Conservation (phyloP, 2,888 invertebrate genomes). For the Cryptocephalus primarius region DNA sequence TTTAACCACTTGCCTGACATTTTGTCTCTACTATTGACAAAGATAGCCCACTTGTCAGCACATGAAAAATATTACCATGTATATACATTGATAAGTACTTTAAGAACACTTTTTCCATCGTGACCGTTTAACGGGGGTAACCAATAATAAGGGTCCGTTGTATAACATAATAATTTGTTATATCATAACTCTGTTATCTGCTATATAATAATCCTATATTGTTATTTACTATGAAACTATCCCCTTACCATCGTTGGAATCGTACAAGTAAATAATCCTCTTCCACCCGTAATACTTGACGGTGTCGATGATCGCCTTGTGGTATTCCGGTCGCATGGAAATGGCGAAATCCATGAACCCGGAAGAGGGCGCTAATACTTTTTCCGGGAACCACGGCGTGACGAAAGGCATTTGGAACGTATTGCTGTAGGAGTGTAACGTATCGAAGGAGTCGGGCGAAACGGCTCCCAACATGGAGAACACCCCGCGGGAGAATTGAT, state of each 20-base stretch:
- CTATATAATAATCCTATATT: background rate
- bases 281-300: slow-evolving; percentile 88
- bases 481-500: slow-evolving; percentile 80
- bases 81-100: too few species aligned
- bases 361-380: slow-evolving; percentile 75
- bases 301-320: slow-evolving; percentile 89
- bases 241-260: slow-evolving; percentile 78
- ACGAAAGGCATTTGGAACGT: slow-evolving; percentile 93
- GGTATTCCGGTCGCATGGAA: slow-evolving; percentile 92
- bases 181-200: too few species aligned
- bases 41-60: too few species aligned
- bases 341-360: slow-evolving; percentile 85
- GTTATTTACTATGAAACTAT: background rate
- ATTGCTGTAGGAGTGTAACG: slow-evolving; percentile 86
- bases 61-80: too few species aligned
- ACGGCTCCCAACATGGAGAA: slow-evolving; percentile 86
- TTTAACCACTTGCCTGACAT: too few species aligned
- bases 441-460: slow-evolving; percentile 89
- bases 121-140: too few species aligned
- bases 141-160: too few species aligned
- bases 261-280: slow-evolving; percentile 81
- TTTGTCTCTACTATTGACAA: too few species aligned
- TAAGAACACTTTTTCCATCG: too few species aligned
- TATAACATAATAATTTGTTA: too few species aligned
- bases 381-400: slow-evolving; percentile 90